Evolutionary conservation across 2,797 vertebrate genomes (phyloP), one percentile per base, ranked within the genome.

Genomic region (Orestias chungarensis): DNA sequence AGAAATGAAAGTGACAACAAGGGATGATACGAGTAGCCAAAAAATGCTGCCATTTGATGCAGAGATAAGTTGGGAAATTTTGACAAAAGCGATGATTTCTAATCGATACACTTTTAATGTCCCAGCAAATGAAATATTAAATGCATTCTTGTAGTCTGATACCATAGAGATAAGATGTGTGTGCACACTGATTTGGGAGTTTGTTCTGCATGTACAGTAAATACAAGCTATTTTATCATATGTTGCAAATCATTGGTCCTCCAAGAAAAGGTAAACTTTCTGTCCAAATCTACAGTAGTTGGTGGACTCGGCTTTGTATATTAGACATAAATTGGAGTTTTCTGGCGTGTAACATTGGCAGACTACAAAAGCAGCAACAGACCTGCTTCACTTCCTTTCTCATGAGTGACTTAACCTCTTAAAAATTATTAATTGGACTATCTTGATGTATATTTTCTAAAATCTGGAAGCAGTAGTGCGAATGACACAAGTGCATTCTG

Each of bases 401-500:
- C 1, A 43, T 54, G 80, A 86, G 75, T 73, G 76, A 82, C 79
- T 74, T 69, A 49, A 75, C 78, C 64, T 66, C 54, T 75, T 72
- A 78, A 68, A 75, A 70, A 72, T 65, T 66, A 71, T 86, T 71
- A 77, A 68, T 59, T 46, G 49, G 73, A 64, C n/a, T 42, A 42
- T 61, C 50, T 64, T 78, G 73, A 76, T 79, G 62, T 54, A 76
- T 72, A 44, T 70, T 59, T 70, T 67, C 75, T 68, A 59, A 78
- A 80, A 84, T n/a, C 69, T 61, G 71, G 75, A 79, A 74, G 72
- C 64, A 78, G 77, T 64, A 9, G 35, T 67, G 77, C 73, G 86
- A 83, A 87, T 88, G 81, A 88, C 76, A 83, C 42, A 10, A 82
- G 67, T 73, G 49, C 69, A 33, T 47, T 82, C 29, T 65, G 66